A percentile compares a stretch with the other conserved stretches of the same genome.
phyloP scores from a whole-genome alignment of 2,113 vertebrate species.

The Polypterus bichir region DNA sequence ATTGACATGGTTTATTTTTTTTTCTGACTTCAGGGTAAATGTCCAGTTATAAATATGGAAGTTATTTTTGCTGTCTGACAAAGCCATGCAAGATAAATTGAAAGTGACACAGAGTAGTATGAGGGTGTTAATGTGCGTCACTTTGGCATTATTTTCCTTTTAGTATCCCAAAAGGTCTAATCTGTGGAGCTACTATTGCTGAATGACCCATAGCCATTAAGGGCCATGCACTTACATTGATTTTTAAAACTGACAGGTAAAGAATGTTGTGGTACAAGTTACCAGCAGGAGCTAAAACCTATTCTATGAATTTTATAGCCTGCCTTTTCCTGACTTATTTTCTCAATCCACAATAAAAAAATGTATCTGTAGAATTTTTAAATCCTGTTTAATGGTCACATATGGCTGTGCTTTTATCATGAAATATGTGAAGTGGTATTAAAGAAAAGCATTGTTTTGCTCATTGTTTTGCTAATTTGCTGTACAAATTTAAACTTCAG shows the following conservation, averaged over 20 bases:
- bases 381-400: too few species aligned
- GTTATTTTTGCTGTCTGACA: constrained; percentile 48
- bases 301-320: too few species aligned
- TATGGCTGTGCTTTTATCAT: too few species aligned
- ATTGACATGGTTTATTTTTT: constrained; percentile 46
- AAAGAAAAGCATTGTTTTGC: too few species aligned
- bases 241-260: constrained; percentile 54
- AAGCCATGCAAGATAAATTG: constrained; percentile 56
- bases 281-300: too few species aligned
- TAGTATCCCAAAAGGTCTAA: constrained; percentile 45
- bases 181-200: constrained; percentile 35
- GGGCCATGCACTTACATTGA: constrained; percentile 40
- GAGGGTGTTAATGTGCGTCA: constrained; percentile 48
- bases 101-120: constrained; percentile 44
- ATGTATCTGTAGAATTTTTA: too few species aligned
- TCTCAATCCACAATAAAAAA: too few species aligned
- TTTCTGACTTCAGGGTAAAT: constrained; percentile 47
- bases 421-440: too few species aligned
- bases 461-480: too few species aligned
- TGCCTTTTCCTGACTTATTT: too few species aligned
- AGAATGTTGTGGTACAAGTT: constrained; percentile 3
- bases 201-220: constrained; percentile 34
- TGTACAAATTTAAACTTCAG: too few species aligned
- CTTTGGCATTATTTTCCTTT: constrained; percentile 30
- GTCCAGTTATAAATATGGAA: constrained; percentile 49